Evolutionary conservation across 2,888 invertebrate species (phyloP).

Genomic region (Bellardia bayeri): DNA sequence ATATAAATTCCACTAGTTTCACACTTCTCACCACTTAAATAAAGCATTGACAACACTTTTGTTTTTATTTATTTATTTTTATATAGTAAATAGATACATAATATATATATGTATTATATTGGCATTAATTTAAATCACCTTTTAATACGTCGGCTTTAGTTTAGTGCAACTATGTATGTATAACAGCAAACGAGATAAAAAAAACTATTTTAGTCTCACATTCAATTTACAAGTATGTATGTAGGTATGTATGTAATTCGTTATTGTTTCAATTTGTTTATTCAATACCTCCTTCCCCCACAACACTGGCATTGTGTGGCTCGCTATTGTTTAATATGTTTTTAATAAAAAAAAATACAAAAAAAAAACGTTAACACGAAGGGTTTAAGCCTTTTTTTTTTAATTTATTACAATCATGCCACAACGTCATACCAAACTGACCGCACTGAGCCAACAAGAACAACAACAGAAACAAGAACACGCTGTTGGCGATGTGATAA

Average conservation of each 20-base stretch:
- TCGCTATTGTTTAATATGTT: conserved; percentile 37
- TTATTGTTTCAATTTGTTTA: neutral
- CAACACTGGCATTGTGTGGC: neutral
- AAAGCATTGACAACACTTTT: neutral
- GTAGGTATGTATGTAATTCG: neutral
- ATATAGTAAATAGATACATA: neutral
- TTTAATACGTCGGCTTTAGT: conserved; percentile 26
- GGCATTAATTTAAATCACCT: conserved; percentile 30
- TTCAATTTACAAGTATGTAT: neutral
- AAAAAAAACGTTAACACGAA: neutral
- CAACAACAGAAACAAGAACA: neutral
- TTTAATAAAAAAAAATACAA: conserved; percentile 24
- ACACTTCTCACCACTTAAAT: neutral
- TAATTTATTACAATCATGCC: conserved; percentile 29
- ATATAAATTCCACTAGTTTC: neutral
- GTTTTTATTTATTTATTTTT: neutral
- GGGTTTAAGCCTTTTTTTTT: conserved; percentile 40
- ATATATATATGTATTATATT: neutral
- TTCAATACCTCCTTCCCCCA: neutral
- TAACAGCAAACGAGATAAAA: conserved; percentile 13
- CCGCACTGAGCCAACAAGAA: conserved; percentile 37
- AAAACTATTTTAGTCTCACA: neutral
- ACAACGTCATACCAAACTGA: conserved; percentile 15
- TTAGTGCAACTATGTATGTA: neutral
- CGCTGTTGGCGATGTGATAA: neutral